Evolutionary conservation across 1,140 invertebrate species (phyloP), one percentile per base, ranked within the genome.

Genomic region (Drosophila pachea): DNA sequence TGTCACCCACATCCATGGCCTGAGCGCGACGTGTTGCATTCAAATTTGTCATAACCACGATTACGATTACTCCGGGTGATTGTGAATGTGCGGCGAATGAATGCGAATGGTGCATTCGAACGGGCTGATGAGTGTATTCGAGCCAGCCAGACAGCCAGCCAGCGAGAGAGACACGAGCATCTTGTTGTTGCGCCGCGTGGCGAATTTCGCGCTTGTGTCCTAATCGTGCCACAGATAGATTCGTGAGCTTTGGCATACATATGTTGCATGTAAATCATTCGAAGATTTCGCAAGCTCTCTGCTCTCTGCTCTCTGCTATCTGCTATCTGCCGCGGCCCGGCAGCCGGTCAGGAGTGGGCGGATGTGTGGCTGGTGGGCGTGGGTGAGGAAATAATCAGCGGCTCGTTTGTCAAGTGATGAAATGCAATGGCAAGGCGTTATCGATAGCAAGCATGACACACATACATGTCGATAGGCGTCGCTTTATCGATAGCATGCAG

Each of bases 231-330:
- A 56, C 73, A 79, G 81, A 76, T 84, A 86, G 81, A 86, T 86
- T 84, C 79, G 79, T 84, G 79, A 84, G 76, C 22, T 66, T 79
- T 84, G 81, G 76, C 76, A 86, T 84, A 84, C 79, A 84, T 86
- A 79, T 84, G 79, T 84, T 73, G 79, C 76, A 84, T 84, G 79
- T 84, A 84, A 84, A 86, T 84, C 79, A 84, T 84, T 84, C 86
- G 79, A 86, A 81, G 86, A 84, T 84, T 86, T 73, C 77, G 50
- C 76, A 86, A 74, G 8, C 14, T 40, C 38, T 14, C 56, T 32
- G 11, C 16, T 16, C n/a, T 22, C 12, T 4, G 3, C 36, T 16
- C 8, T n/a, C n/a, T n/a, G n/a, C n/a, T n/a, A n/a, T n/a, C n/a
- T n/a, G n/a, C n/a, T n/a, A n/a, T n/a, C n/a, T 5, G 16, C 48